phyloP scores from a whole-genome alignment of 2,113 vertebrate species.

The Emydocephalus ijimae region DNA sequence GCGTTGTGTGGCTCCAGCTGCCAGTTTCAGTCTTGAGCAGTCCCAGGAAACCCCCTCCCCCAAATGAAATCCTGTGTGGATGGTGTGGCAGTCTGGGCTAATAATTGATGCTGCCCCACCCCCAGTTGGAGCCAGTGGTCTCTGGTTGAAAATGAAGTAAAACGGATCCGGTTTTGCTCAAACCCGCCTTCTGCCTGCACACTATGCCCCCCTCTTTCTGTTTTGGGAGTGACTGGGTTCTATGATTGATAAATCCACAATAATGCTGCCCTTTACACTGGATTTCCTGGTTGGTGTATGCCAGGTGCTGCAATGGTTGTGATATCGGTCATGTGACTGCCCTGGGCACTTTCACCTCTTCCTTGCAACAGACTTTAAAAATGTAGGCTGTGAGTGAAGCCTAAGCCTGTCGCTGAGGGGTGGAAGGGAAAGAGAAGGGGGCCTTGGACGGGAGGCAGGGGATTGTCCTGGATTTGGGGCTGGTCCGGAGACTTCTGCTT shows the following conservation, averaged over 20 bases:
- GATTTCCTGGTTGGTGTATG: background rate
- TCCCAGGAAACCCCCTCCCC: background rate
- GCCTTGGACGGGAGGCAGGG: constrained; percentile 47
- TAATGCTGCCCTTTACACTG: constrained; percentile 22
- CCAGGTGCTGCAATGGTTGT: constrained; percentile 27
- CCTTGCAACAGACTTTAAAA: constrained; percentile 53
- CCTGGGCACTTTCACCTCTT: constrained; percentile 41
- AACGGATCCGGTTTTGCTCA: background rate
- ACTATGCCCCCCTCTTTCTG: background rate
- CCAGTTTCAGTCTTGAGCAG: background rate
- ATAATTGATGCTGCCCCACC: background rate
- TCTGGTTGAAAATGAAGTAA: background rate
- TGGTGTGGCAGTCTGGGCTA: background rate
- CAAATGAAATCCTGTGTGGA: background rate
- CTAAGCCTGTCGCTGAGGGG: background rate
- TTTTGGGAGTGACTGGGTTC: background rate
- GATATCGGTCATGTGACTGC: constrained; percentile 53
- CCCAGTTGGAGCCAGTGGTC: background rate
- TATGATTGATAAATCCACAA: too few species aligned
- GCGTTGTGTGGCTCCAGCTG: background rate
- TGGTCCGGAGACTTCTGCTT: background rate
- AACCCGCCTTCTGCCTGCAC: too few species aligned
- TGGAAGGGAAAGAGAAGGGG: background rate
- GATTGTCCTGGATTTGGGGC: background rate
- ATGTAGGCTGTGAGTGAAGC: background rate